phyloP scores from a whole-genome alignment of 2,797 vertebrate genomes.

The Linurgus olivaceus region DNA sequence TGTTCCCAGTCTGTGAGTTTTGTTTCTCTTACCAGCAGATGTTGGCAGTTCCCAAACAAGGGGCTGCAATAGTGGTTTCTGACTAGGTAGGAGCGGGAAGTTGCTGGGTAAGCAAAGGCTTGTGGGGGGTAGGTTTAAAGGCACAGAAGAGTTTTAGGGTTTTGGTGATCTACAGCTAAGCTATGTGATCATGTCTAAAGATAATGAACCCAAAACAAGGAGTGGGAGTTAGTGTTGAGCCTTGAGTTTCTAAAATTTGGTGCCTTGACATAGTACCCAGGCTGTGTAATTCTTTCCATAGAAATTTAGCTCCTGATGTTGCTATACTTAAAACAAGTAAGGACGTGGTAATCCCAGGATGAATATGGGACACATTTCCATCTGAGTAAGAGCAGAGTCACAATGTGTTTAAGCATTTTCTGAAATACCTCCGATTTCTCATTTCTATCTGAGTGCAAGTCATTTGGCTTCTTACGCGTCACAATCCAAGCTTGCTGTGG shows the following conservation, averaged over 20 bases:
- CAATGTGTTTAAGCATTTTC: not conserved
- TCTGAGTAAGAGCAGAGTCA: not conserved
- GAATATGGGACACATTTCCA: not conserved
- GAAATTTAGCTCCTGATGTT: not conserved
- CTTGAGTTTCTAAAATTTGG: not conserved
- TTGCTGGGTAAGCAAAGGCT: fast-evolving
- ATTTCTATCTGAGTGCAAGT: not conserved
- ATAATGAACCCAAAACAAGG: not conserved
- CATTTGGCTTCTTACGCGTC: not conserved
- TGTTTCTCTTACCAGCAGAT: not conserved
- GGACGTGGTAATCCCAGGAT: not conserved
- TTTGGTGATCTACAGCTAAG: not conserved
- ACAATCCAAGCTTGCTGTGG: not conserved
- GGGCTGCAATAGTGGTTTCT: fast-evolving
- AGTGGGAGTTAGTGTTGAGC: not conserved
- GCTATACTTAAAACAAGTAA: not conserved
- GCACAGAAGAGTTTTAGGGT: not conserved
- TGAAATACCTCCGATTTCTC: not conserved
- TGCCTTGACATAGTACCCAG: fast-evolving
- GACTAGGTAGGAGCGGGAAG: not conserved
- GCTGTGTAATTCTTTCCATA: not conserved
- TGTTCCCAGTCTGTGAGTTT: not conserved
- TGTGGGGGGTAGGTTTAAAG: not conserved
- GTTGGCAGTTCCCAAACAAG: not conserved
- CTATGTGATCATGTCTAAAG: not conserved